Evolutionary conservation across 2,113 vertebrate genomes (phyloP).

Genomic region (Caracal caracal): DNA sequence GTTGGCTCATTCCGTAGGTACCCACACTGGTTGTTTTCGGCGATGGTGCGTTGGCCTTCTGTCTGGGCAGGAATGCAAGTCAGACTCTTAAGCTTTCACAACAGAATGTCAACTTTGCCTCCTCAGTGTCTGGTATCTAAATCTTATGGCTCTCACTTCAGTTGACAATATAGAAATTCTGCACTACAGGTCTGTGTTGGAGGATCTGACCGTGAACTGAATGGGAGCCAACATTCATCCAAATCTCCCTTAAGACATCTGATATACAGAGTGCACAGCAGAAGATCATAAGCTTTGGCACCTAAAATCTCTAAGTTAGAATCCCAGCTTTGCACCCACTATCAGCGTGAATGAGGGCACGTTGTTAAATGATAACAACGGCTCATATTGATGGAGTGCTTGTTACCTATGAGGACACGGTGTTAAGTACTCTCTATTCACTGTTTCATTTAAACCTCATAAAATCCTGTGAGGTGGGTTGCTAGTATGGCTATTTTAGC

Average conservation of each 20-base stretch:
- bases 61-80: slow-evolving; percentile 13
- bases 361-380: slow-evolving; percentile 35
- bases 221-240: slow-evolving; percentile 41
- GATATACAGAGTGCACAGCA: background rate
- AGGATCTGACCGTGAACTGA: slow-evolving; percentile 66
- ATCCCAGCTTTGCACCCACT: slow-evolving; percentile 6
- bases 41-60: background rate
- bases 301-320: slow-evolving; percentile 14
- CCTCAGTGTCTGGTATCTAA: slow-evolving; percentile 26
- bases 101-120: slow-evolving; percentile 31
- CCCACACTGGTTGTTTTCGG: background rate
- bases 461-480: background rate
- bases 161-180: slow-evolving; percentile 13
- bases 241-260: slow-evolving; percentile 56
- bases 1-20: background rate
- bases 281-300: slow-evolving; percentile 32
- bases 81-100: slow-evolving; percentile 19
- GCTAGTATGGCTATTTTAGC: background rate
- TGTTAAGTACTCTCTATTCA: background rate
- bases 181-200: background rate
- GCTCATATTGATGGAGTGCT: background rate
- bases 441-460: slow-evolving; percentile 1
- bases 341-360: background rate
- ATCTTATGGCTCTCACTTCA: slow-evolving; percentile 47
- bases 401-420: background rate